Conservation (phyloP, 2,888 invertebrate species). For the Rhorus exstirpatorius region DNA sequence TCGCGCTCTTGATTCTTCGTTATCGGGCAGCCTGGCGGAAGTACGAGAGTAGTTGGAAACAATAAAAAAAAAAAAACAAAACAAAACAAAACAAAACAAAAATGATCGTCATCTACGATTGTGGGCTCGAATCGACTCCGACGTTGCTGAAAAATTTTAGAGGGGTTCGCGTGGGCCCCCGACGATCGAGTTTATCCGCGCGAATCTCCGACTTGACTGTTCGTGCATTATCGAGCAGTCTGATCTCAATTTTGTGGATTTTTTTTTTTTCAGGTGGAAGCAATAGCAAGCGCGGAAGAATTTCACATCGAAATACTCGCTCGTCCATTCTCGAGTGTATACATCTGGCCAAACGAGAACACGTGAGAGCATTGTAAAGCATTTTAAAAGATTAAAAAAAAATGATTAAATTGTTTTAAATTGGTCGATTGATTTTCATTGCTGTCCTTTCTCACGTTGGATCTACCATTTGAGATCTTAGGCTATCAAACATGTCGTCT, state of each 20-base stretch:
- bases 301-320: constrained; percentile 41
- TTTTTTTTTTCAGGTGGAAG: constrained; percentile 45
- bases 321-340: constrained; percentile 26
- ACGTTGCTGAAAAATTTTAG: constrained; percentile 45
- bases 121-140: constrained; percentile 42
- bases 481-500: background rate
- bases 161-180: constrained; percentile 49
- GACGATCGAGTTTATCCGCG: constrained; percentile 55
- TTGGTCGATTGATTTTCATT: background rate
- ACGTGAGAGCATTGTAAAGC: constrained; percentile 24
- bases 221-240: constrained; percentile 47
- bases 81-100: constrained; percentile 23
- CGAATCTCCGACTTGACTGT: constrained; percentile 46
- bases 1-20: constrained; percentile 56
- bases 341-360: constrained; percentile 52
- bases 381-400: constrained; percentile 25
- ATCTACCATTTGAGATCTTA: background rate
- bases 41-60: constrained; percentile 30
- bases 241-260: constrained; percentile 60
- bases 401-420: constrained; percentile 20
- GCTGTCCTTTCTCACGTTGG: background rate
- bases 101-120: constrained; percentile 62
- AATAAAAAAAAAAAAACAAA: constrained; percentile 40
- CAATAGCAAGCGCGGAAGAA: constrained; percentile 30
- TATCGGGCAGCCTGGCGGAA: constrained; percentile 52